Evolutionary conservation across 1,140 invertebrate species (phyloP), one percentile per base, ranked within the genome.

Genomic region (Tetranychus cinnabarinus): DNA sequence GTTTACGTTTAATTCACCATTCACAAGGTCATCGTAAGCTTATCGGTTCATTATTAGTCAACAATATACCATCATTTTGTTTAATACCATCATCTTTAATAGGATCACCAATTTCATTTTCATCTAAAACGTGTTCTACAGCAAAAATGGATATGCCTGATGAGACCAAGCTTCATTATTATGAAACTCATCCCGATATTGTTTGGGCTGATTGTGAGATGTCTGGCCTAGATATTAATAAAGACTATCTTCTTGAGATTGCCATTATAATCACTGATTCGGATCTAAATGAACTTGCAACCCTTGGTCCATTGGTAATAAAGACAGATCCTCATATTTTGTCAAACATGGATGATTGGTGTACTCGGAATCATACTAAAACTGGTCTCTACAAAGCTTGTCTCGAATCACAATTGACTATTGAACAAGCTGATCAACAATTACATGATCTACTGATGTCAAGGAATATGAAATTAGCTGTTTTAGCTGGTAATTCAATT

Each of bases 401-500:
- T 59, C 73, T 74, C 55, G 77, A 79, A 48, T 92, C 87, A 62
- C 77, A 75, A 42, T 75, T 84, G 23, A 76, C 74, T 13, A 60
- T 83, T 5, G 65, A 75, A 61, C 71, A 81, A 64, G 88, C 84
- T 3, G 85, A 93, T 67, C 68, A 77, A 13, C 69, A 74, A 63
- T 65, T 95, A 23, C 67, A 90, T n/a, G 65, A 80, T 7, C 89
- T 89, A 74, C 66, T 95, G 0, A 70, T 77, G 64, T 67, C 77
- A 56, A 77, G 89, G 71, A 78, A 81, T n/a, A 76, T 77, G 0
- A 70, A 79, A 68, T 75, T 78, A 65, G 71, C 60, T 42, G 36
- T 59, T 46, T 69, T 97, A 34, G 89, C 84, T 60, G 92, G 92
- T 0, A 97, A 92, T 75, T 83, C 85, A 59, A 78, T 96, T 7